Percentiles rank a stretch among this genome's conserved stretches.
phyloP scores from a whole-genome alignment of 2,797 vertebrate species.

The Taeniopygia guttata region DNA sequence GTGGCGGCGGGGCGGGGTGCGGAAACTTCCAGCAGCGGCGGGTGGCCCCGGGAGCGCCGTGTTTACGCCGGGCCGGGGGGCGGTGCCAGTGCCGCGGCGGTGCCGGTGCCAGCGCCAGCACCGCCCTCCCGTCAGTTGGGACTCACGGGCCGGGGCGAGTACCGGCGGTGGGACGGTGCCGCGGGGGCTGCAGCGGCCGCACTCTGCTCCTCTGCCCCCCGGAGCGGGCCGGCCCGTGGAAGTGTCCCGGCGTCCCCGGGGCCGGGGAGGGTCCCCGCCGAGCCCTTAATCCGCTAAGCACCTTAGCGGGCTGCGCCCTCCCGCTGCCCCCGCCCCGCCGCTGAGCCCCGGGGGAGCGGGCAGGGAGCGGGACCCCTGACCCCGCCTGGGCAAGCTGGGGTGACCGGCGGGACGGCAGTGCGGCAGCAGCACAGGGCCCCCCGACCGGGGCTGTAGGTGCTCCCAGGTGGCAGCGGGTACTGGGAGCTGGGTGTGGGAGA shows the following conservation, averaged over 20 bases:
- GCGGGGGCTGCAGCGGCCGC: background rate
- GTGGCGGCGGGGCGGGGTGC: background rate
- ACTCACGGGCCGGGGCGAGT: background rate
- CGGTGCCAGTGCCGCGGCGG: background rate
- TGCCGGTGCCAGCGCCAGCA: background rate
- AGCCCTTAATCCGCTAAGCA: slow-evolving; percentile 48
- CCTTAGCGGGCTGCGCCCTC: background rate
- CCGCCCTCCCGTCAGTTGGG: background rate
- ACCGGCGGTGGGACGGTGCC: background rate
- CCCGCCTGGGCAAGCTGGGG: background rate
- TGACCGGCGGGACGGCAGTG: background rate
- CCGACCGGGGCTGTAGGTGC: background rate
- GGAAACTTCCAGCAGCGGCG: slow-evolving; percentile 30
- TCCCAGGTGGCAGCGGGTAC: background rate
- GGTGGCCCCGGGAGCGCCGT: background rate
- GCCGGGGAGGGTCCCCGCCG: background rate
- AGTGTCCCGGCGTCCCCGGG: background rate
- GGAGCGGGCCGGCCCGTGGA: background rate
- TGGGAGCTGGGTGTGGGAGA: background rate
- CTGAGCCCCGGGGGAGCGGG: background rate
- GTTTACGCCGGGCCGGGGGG: slow-evolving; percentile 8
- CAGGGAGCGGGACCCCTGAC: background rate
- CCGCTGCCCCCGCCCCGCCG: background rate
- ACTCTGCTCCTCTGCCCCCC: background rate
- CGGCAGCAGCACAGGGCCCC: background rate